Conservation (phyloP, 2,797 vertebrate species). For the Oryzias sinensis region DNA sequence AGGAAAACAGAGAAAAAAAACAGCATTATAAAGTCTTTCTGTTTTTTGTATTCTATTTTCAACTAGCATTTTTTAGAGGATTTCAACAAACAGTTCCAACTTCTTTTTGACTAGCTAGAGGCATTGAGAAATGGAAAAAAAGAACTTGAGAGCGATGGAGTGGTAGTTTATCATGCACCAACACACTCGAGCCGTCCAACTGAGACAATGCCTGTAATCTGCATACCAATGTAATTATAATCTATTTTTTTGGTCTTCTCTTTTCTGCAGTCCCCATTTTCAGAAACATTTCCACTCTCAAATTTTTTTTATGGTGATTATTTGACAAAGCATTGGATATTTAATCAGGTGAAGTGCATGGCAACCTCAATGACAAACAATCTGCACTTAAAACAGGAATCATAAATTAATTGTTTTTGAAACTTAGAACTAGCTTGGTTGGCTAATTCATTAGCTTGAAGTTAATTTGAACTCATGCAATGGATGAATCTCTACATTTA, state of each 20-base stretch:
- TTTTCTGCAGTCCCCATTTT: slow-evolving; percentile 11
- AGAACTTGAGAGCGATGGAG: slow-evolving; percentile 7
- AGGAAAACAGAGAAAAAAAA: background rate
- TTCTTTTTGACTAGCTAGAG: slow-evolving; percentile 11
- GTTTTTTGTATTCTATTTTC: slow-evolving; percentile 3
- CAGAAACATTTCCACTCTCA: slow-evolving; percentile 19
- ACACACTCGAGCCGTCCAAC: slow-evolving; percentile 21
- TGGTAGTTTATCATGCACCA: slow-evolving; percentile 14
- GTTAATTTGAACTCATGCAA: slow-evolving; percentile 41
- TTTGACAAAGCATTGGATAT: slow-evolving; percentile 54
- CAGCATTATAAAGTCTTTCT: no score
- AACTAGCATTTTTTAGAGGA: slow-evolving; percentile 2
- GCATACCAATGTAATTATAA: slow-evolving; percentile 60
- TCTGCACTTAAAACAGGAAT: slow-evolving; percentile 50
- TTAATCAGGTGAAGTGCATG: slow-evolving; percentile 64
- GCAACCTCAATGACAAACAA: slow-evolving; percentile 31
- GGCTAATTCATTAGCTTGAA: slow-evolving; percentile 59
- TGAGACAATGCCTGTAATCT: slow-evolving; percentile 51
- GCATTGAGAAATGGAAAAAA: background rate
- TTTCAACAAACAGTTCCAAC: slow-evolving; percentile 14
- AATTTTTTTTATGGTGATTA: slow-evolving; percentile 47
- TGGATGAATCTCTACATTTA: slow-evolving; percentile 23
- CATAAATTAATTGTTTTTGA: slow-evolving; percentile 61
- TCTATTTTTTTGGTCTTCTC: slow-evolving; percentile 16
- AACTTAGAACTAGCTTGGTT: slow-evolving; percentile 54